Conservation (phyloP, 2,113 vertebrate genomes). For the Barbus barbus region DNA sequence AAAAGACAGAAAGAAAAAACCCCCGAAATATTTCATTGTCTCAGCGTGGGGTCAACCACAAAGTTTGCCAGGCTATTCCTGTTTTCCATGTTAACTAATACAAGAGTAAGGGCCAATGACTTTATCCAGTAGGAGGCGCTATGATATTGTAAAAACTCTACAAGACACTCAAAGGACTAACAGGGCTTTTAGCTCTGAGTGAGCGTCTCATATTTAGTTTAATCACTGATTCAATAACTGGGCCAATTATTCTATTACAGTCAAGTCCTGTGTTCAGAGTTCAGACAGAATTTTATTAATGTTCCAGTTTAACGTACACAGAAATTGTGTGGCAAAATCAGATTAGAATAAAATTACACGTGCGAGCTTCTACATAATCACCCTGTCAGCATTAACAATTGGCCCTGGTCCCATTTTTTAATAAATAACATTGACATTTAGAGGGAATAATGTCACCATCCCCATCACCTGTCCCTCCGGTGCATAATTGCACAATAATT, state of each 20-base stretch:
- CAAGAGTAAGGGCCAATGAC: too few relatives aligned
- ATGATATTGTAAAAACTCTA: neutral
- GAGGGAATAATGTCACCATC: slow-evolving; percentile 19
- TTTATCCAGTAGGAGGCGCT: slow-evolving; percentile 44
- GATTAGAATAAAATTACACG: neutral
- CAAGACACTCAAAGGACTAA: neutral
- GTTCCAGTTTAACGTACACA: neutral
- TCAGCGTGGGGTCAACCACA: too few relatives aligned
- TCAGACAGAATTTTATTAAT: slow-evolving; percentile 6
- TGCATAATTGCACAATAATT: slow-evolving; percentile 57
- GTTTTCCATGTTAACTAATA: too few relatives aligned
- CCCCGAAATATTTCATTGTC: too few relatives aligned
- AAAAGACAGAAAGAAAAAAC: too few relatives aligned
- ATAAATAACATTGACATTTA: slow-evolving; percentile 41
- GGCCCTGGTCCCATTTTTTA: slow-evolving; percentile 14
- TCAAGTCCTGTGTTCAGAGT: neutral
- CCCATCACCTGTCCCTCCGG: slow-evolving; percentile 40
- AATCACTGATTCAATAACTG: too few relatives aligned
- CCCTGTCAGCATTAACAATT: slow-evolving; percentile 35
- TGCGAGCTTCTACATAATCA: slow-evolving; percentile 18
- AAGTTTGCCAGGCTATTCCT: too few relatives aligned
- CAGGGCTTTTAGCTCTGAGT: neutral
- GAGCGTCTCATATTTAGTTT: too few relatives aligned
- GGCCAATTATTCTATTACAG: too few relatives aligned
- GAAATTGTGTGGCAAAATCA: neutral